A percentile compares a stretch with the other conserved stretches of the same genome.
Conservation (phyloP, 2,113 vertebrate genomes). For the Centropus unirufus region DNA sequence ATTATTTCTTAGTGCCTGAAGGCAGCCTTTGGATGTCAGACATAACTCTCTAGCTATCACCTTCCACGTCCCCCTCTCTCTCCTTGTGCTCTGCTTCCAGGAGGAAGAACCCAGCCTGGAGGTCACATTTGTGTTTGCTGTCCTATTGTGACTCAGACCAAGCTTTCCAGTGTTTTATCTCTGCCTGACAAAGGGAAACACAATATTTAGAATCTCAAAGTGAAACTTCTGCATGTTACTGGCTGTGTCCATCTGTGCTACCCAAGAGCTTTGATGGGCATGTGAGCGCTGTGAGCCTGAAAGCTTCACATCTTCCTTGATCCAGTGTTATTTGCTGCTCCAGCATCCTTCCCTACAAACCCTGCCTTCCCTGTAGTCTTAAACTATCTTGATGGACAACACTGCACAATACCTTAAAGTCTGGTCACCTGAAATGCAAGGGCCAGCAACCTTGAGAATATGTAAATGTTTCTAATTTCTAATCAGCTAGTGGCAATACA, state of each 20-base stretch:
- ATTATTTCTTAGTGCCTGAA: neutral
- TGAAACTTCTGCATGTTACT: neutral
- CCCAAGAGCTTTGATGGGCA: neutral
- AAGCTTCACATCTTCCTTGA: neutral
- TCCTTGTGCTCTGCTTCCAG: neutral
- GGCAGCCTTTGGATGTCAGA: neutral
- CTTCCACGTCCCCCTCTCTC: neutral
- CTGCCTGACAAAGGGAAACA: neutral
- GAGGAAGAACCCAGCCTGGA: neutral
- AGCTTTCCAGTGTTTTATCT: neutral
- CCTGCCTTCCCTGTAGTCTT: neutral
- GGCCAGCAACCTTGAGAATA: neutral
- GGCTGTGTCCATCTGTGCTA: neutral
- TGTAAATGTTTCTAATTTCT: neutral
- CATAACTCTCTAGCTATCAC: neutral
- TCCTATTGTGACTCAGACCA: neutral
- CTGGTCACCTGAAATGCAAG: neutral
- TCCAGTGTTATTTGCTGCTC: neutral
- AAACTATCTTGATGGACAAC: neutral
- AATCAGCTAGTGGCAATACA: neutral
- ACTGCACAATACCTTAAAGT: neutral
- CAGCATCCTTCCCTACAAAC: neutral
- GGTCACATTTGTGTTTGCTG: neutral
- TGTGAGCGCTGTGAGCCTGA: neutral
- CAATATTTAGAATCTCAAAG: neutral